Evolutionary conservation across 2,888 invertebrate species (phyloP), one percentile per base, ranked within the genome.

Genomic region (Melitaea athalia): DNA sequence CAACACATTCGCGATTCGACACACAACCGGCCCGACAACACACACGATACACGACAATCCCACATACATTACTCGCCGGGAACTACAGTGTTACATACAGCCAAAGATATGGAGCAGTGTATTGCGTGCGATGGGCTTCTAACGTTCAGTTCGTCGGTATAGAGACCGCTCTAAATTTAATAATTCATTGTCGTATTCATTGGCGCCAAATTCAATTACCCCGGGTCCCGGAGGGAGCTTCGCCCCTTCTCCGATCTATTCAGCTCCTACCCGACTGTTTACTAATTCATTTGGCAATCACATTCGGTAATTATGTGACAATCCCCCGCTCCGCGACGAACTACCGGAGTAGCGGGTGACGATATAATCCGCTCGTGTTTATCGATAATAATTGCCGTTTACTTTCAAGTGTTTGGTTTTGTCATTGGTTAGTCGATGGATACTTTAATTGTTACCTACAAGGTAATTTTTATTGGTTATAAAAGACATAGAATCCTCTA

Each of bases 121-220:
- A 71, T 17, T 38, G 3, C 14, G 7, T 33, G 47, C 49, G 50
- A 10, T 45, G 53, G 17, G 24, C 47, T 17, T 31, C 15, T 33
- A 12, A 53, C 61, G 61, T 43, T 61, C 10, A 17, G 14, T n/a
- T 55, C 50, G 69, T 64, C 74, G 65, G 63, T 74, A 75, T 75
- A 74, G 76, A 77, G 77, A 80, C 78, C 81, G 86, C 77, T 84
- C 83, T 80, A 87, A 88, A 88, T 90, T 90, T 89, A 90, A 91
- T 90, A 91, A 89, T 91, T 90, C 89, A 90, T 87, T 90, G 89
- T 88, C 80, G 87, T 88, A 90, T 90, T 91, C 89, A 90, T 90
- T 88, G 90, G 86, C 85, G 82, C 84, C 87, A 86, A 91, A 90
- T 91, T 91, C 89, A 91, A 91, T 91, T 91, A 91, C 88, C 80